Evolutionary conservation across 2,113 vertebrate species (phyloP).

Genomic region (Poicephalus meyeri): DNA sequence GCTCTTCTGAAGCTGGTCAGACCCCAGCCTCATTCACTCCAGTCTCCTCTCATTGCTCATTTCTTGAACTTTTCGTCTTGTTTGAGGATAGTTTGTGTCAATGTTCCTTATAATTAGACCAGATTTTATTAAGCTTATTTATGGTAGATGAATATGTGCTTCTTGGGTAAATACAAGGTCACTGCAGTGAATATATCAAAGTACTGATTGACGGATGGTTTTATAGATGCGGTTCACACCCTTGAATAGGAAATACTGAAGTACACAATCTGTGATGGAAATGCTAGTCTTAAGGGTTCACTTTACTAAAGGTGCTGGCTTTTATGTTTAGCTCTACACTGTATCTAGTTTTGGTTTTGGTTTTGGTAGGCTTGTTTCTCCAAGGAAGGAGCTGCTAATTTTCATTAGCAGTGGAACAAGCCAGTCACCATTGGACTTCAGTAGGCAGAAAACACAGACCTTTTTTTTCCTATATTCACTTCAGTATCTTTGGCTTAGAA

Average conservation of each 20-base stretch:
- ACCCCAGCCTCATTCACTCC: not conserved
- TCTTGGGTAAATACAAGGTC: not conserved
- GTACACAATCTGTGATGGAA: not conserved
- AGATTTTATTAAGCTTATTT: not conserved
- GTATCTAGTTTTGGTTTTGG: not conserved
- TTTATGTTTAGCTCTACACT: not conserved
- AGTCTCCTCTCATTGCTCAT: fast-evolving
- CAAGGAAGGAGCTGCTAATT: not conserved
- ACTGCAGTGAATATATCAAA: not conserved
- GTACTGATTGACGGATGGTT: not conserved
- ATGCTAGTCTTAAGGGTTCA: not conserved
- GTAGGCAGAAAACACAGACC: not conserved
- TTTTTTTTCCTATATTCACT: not conserved
- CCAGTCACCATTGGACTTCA: not conserved
- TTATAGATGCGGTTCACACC: not conserved
- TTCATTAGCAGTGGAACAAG: not conserved
- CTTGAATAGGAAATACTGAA: not conserved
- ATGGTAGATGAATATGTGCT: not conserved
- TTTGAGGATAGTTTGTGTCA: not conserved
- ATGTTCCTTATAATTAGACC: not conserved
- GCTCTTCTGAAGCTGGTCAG: not conserved
- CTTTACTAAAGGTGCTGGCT: not conserved
- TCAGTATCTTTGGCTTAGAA: not conserved
- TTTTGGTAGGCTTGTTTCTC: not conserved
- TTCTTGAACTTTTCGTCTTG: not conserved